Evolutionary conservation across 2,113 vertebrate genomes (phyloP).

Genomic region (Illadopsis cleaveri): DNA sequence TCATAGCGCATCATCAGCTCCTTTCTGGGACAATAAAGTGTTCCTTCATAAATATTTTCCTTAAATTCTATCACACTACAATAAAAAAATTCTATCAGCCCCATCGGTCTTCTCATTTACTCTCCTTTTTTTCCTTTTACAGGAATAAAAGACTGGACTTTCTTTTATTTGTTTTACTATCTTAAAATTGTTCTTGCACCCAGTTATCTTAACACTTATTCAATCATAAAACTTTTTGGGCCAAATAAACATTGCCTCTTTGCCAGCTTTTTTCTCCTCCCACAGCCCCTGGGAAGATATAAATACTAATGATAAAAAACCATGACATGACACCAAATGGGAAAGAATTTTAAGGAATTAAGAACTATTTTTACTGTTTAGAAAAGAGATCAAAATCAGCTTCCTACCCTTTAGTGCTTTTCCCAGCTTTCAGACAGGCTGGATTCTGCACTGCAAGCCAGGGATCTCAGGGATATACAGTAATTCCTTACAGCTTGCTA

Average conservation of each 20-base stretch:
- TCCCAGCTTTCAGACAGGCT: neutral
- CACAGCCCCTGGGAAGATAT: neutral
- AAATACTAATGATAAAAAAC: neutral
- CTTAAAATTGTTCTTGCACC: neutral
- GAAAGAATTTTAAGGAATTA: conserved; percentile 10
- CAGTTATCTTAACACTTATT: neutral
- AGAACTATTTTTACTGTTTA: conserved; percentile 29
- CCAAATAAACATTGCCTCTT: neutral
- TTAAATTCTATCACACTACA: neutral
- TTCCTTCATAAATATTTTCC: neutral
- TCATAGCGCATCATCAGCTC: neutral
- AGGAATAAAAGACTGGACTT: neutral
- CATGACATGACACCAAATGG: neutral
- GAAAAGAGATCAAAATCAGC: conserved; percentile 32
- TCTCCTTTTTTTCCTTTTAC: neutral
- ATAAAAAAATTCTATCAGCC: neutral
- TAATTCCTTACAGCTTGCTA: conserved; percentile 42
- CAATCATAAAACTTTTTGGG: neutral
- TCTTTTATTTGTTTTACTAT: neutral
- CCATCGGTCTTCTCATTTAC: neutral
- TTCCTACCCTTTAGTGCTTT: neutral
- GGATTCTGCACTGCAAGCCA: neutral
- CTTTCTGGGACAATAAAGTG: neutral
- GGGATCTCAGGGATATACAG: neutral
- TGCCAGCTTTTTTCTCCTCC: neutral